Conservation (phyloP, 92 coral and sea anemone species). For the Siderastrea siderea region DNA sequence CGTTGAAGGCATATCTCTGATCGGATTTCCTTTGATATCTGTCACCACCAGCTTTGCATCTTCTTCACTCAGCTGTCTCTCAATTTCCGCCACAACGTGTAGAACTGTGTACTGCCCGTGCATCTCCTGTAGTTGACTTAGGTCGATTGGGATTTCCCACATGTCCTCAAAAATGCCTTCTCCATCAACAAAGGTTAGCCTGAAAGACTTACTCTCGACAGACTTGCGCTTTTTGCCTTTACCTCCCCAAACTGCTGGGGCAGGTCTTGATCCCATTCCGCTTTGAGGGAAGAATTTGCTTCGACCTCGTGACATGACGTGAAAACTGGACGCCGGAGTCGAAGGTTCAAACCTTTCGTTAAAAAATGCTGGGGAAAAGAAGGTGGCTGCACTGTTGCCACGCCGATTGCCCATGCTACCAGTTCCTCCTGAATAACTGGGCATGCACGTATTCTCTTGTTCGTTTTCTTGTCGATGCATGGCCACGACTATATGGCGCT, state of each 20-base stretch:
- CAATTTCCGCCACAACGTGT: constrained; percentile 12
- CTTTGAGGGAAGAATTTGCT: background rate
- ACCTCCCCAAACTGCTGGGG: constrained; percentile 5
- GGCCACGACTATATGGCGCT: constrained; percentile 25
- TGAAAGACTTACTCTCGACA: constrained; percentile 20
- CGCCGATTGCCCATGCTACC: constrained; percentile 2
- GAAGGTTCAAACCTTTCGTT: background rate
- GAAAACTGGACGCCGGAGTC: background rate
- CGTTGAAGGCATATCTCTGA: constrained; percentile 32
- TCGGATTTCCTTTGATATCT: constrained; percentile 33
- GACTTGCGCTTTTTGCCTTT: constrained; percentile 7
- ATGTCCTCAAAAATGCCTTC: constrained; percentile 32
- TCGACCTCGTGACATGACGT: constrained; percentile 3
- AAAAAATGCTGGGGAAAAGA: background rate
- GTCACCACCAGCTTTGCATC: constrained; percentile 30
- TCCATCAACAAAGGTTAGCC: constrained; percentile 18
- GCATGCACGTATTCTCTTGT: background rate
- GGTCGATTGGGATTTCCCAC: constrained; percentile 52
- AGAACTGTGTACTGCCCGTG: constrained; percentile 26
- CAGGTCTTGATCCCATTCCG: constrained; percentile 25
- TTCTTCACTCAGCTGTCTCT: constrained; percentile 7
- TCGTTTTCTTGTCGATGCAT: constrained; percentile 21
- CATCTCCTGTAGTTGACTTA: constrained; percentile 9
- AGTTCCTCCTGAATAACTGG: background rate
- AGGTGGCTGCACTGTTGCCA: constrained; percentile 32